These are phyloP conservation scores for Seira musarum DNA, from an alignment of 2,888 invertebrate species.

Conservation along the genomic window DNA sequence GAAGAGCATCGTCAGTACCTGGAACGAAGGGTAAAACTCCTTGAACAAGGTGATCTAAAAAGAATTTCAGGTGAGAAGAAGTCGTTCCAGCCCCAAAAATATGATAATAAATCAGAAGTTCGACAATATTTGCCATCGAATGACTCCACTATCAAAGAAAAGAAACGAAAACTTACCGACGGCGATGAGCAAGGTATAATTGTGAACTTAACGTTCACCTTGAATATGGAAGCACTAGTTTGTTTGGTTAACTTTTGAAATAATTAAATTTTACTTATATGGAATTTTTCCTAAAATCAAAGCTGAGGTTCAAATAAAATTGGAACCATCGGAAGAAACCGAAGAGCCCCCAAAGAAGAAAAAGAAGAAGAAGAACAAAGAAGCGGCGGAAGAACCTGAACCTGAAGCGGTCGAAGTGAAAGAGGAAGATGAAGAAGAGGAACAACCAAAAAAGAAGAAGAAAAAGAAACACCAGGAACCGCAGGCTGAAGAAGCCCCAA, in stretches of 20 bases:
- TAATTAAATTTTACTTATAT: too few species aligned
- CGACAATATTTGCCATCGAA: slow-evolving; percentile 84
- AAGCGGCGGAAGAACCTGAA: slow-evolving; percentile 18
- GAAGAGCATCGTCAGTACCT: slow-evolving; percentile 91
- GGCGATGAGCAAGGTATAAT: slow-evolving; percentile 30
- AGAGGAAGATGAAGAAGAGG: slow-evolving; percentile 37
- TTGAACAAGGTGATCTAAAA: slow-evolving; percentile 86
- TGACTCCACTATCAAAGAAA: slow-evolving; percentile 85
- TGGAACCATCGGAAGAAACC: slow-evolving; percentile 37
- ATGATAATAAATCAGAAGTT: slow-evolving; percentile 90
- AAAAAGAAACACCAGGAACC: slow-evolving; percentile 48
- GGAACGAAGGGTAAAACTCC: slow-evolving; percentile 81
- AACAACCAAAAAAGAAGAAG: slow-evolving; percentile 51
- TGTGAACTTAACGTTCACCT: neutral
- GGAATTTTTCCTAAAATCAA: too few species aligned
- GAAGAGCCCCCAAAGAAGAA: slow-evolving; percentile 60
- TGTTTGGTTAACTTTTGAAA: too few species aligned
- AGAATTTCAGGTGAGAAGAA: slow-evolving; percentile 80
- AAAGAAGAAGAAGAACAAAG: slow-evolving; percentile 62
- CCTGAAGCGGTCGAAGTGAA: slow-evolving; percentile 6
- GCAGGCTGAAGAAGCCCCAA: neutral
- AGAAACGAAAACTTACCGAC: slow-evolving; percentile 74
- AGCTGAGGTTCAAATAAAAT: slow-evolving; percentile 23
- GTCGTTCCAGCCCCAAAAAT: slow-evolving; percentile 79
- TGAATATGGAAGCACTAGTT: neutral